A percentile compares a stretch with the other conserved stretches of the same genome.
phyloP scores from a whole-genome alignment of 2,113 vertebrate species.

The Cinclus mexicanus region DNA sequence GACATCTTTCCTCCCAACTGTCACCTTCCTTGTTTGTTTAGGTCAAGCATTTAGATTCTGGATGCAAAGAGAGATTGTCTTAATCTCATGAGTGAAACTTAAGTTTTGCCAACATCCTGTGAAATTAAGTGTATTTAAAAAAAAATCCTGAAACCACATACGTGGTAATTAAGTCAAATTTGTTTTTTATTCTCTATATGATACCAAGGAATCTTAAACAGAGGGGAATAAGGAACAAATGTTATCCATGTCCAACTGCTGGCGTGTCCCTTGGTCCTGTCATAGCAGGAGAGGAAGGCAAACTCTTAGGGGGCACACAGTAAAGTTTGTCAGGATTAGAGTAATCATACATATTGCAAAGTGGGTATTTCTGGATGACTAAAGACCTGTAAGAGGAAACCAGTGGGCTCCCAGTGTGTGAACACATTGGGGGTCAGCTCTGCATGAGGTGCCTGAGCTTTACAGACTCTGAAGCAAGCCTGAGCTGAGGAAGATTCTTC shows the following conservation, averaged over 20 bases:
- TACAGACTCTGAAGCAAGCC: not conserved
- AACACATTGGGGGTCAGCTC: not conserved
- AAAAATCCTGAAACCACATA: not conserved
- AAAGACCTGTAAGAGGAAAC: not conserved
- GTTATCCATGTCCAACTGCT: not conserved
- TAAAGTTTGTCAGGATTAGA: not conserved
- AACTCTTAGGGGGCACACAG: accelerated
- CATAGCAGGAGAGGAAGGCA: not conserved
- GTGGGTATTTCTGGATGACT: not conserved
- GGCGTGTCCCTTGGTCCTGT: not conserved
- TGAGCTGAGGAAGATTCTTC: not conserved
- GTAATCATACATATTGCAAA: not conserved
- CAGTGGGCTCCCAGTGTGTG: not conserved
- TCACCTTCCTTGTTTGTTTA: not conserved
- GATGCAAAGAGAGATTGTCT: not conserved
- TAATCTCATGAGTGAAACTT: not conserved
- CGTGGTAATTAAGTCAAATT: not conserved
- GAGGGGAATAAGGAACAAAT: accelerated
- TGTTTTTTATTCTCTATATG: not conserved
- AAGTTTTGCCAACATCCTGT: not conserved
- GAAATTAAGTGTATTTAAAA: not conserved
- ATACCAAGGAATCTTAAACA: not conserved
- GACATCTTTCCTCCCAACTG: not conserved
- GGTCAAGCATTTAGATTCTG: not conserved
- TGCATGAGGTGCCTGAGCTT: not conserved